Percentiles rank a stretch among this genome's conserved stretches.
Conservation (phyloP, 2,113 vertebrate genomes). For the Rhodinocichla rosea region DNA sequence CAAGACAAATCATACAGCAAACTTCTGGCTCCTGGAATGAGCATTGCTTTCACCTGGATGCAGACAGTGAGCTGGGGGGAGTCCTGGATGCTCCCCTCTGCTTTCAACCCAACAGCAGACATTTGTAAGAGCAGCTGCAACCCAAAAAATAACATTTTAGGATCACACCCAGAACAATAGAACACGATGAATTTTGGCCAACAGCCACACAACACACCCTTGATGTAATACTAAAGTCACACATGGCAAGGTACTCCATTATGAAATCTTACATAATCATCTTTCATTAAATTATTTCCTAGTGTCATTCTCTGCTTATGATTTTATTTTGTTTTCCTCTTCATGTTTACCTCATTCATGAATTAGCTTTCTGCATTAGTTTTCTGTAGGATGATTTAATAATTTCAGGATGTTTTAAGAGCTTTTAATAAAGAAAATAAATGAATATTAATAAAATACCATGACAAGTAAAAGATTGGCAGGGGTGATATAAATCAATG, state of each 20-base stretch:
- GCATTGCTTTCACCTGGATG: background rate
- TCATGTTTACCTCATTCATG: background rate
- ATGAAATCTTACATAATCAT: conserved; percentile 15
- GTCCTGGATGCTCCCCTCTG: background rate
- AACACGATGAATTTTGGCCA: background rate
- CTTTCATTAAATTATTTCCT: background rate
- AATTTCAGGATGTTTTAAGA: background rate
- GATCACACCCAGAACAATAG: background rate
- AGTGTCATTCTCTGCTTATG: background rate
- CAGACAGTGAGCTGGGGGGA: background rate
- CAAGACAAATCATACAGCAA: background rate
- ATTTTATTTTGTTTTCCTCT: background rate
- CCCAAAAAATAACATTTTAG: background rate
- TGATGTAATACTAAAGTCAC: conserved; percentile 25
- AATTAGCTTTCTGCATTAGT: background rate
- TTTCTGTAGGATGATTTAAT: background rate
- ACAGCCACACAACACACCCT: background rate
- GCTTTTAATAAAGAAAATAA: background rate
- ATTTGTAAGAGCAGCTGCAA: background rate
- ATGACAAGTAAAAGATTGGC: background rate
- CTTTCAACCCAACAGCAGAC: rapidly evolving
- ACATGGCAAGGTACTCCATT: conserved; percentile 38
- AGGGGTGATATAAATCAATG: background rate
- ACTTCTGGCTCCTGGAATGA: background rate
- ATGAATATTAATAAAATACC: background rate